Percentiles rank a stretch among this genome's conserved stretches.
phyloP scores from a whole-genome alignment of 37 sponge, comb jelly and placozoan genomes.

The Tethya wilhelma region DNA sequence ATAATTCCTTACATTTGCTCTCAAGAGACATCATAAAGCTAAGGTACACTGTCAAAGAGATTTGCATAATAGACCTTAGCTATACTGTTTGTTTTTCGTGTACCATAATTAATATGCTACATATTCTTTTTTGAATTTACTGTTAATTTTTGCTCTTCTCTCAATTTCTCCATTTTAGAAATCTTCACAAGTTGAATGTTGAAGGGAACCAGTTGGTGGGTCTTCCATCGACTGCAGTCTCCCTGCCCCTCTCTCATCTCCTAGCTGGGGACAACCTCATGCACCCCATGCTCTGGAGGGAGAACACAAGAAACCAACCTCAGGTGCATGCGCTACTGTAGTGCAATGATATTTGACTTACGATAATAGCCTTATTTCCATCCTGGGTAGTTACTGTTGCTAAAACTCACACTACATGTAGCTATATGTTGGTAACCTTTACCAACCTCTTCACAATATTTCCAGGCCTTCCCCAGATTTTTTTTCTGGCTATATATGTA shows the following conservation, averaged over 20 bases:
- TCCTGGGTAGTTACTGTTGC: no score
- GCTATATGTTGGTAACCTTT: no score
- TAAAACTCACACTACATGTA: no score
- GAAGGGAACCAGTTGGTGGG: slow-evolving; percentile 81
- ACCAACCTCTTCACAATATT: no score
- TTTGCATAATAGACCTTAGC: background rate
- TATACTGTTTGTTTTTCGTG: background rate
- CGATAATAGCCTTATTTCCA: no score
- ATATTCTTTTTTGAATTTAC: background rate
- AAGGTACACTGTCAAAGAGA: slow-evolving; percentile 33
- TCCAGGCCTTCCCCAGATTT: no score
- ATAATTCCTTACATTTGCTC: slow-evolving; percentile 69
- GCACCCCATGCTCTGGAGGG: slow-evolving; percentile 85
- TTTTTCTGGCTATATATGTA: no score
- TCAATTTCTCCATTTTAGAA: no score
- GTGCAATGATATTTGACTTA: no score
- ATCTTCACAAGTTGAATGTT: slow-evolving; percentile 62
- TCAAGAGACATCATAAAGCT: slow-evolving; percentile 69
- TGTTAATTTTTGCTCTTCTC: background rate
- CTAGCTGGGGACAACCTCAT: slow-evolving; percentile 67
- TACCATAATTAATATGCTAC: background rate
- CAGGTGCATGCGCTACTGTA: no score
- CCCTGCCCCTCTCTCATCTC: slow-evolving; percentile 58
- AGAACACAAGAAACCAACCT: slow-evolving; percentile 72
- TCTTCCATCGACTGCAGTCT: slow-evolving; percentile 54